Percentiles rank a stretch among this genome's conserved stretches.
Evolutionary conservation across 2,888 invertebrate species (phyloP).

Genomic region (Ectobius pallidus): DNA sequence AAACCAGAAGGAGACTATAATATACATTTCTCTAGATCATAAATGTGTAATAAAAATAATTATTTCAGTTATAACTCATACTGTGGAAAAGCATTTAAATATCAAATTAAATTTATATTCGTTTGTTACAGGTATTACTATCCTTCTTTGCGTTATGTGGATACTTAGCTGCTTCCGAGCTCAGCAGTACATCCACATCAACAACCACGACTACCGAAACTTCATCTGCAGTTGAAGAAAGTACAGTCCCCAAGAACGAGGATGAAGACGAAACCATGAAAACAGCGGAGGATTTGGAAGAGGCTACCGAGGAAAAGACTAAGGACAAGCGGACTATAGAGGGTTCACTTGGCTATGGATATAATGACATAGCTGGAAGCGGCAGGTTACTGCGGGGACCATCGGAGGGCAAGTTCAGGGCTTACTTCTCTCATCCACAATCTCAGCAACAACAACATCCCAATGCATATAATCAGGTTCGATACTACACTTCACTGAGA

Average conservation of each 20-base stretch:
- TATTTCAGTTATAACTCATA: too few species aligned
- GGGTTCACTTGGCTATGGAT: constrained; percentile 73
- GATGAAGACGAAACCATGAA: not conserved
- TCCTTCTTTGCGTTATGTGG: constrained; percentile 3
- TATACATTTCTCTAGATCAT: too few species aligned
- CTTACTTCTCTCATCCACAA: not conserved
- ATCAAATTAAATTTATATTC: too few species aligned
- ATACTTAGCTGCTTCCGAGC: not conserved
- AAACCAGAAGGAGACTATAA: too few species aligned
- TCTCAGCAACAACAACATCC: not conserved
- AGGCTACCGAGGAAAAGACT: constrained; percentile 1
- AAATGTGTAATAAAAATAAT: too few species aligned
- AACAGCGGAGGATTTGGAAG: not conserved
- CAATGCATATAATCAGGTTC: not conserved
- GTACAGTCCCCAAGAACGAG: too few species aligned
- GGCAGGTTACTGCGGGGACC: not conserved
- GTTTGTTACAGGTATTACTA: constrained; percentile 22
- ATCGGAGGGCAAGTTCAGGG: not conserved
- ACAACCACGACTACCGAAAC: not conserved
- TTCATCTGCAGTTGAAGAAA: not conserved
- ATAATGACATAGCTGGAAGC: constrained; percentile 45
- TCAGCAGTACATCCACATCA: not conserved
- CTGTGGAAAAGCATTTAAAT: too few species aligned
- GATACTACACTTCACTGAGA: not conserved
- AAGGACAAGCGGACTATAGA: constrained; percentile 75